phyloP scores from a whole-genome alignment of 2,113 vertebrate species.

The Indicator indicator region DNA sequence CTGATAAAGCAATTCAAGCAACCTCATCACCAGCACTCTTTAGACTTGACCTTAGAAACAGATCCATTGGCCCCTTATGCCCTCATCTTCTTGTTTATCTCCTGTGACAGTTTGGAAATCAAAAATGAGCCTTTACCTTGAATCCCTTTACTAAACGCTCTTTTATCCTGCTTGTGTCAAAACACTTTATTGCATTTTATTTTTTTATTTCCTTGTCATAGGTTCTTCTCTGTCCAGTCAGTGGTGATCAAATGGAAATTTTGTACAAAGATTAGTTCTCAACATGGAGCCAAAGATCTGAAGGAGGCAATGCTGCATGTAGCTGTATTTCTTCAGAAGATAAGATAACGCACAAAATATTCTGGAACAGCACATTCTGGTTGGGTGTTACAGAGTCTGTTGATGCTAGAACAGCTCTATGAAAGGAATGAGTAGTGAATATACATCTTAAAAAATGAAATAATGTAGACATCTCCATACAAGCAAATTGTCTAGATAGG shows the following conservation, averaged over 20 bases:
- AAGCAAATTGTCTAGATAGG: not conserved
- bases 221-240: not conserved
- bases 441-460: no score
- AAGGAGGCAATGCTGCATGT: not conserved
- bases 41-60: constrained; percentile 36
- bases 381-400: accelerated
- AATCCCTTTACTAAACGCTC: not conserved
- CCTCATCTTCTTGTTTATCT: constrained; percentile 44
- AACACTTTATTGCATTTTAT: not conserved
- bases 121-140: constrained; percentile 29
- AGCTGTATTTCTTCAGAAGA: not conserved
- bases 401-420: not conserved
- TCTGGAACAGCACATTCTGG: not conserved
- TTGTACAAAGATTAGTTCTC: not conserved
- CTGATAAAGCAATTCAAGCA: constrained; percentile 41
- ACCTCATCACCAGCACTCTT: not conserved
- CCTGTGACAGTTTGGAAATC: constrained; percentile 29
- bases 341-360: not conserved
- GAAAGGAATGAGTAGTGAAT: not conserved
- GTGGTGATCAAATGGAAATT: not conserved
- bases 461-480: not conserved
- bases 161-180: constrained; percentile 22
- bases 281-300: not conserved
- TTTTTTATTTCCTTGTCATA: not conserved
- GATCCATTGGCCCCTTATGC: not conserved